phyloP scores from a whole-genome alignment of 2,888 invertebrate species.

The Drosophila tanythrix region DNA sequence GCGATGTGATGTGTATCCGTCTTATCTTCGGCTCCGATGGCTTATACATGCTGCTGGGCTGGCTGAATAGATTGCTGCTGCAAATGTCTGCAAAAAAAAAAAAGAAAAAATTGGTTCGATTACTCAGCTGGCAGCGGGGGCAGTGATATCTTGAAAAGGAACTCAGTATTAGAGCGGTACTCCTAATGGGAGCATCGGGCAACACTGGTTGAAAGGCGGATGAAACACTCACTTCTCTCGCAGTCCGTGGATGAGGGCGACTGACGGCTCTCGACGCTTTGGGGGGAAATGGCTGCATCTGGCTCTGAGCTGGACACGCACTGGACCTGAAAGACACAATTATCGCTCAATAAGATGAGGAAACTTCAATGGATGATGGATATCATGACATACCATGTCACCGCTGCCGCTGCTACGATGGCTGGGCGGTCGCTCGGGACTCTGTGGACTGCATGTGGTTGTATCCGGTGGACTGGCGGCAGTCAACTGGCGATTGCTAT shows the following conservation, averaged over 20 bases:
- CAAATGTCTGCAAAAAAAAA: constrained; percentile 51
- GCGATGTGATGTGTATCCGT: constrained; percentile 74
- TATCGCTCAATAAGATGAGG: neutral
- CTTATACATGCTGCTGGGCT: constrained; percentile 82
- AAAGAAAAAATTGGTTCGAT: neutral
- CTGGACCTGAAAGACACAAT: constrained; percentile 90
- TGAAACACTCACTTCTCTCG: constrained; percentile 80
- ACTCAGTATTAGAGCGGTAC: neutral
- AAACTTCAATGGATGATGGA: neutral
- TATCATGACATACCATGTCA: constrained; percentile 82
- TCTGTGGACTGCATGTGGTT: constrained; percentile 92
- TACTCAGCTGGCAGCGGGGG: neutral
- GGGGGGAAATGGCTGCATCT: constrained; percentile 87
- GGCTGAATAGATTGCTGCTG: constrained; percentile 64
- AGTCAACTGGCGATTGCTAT: constrained; percentile 71
- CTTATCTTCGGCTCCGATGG: constrained; percentile 84
- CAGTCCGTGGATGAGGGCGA: constrained; percentile 84
- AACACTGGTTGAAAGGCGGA: neutral
- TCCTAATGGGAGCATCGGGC: neutral
- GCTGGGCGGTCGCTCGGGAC: constrained; percentile 85
- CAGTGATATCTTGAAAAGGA: neutral
- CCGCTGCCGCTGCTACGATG: constrained; percentile 85
- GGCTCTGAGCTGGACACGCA: constrained; percentile 95
- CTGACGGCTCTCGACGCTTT: constrained; percentile 83
- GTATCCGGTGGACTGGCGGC: constrained; percentile 92